These are phyloP conservation scores for Condylostylus longicornis DNA, from an alignment of 1,140 invertebrate species.

Conservation along the genomic window DNA sequence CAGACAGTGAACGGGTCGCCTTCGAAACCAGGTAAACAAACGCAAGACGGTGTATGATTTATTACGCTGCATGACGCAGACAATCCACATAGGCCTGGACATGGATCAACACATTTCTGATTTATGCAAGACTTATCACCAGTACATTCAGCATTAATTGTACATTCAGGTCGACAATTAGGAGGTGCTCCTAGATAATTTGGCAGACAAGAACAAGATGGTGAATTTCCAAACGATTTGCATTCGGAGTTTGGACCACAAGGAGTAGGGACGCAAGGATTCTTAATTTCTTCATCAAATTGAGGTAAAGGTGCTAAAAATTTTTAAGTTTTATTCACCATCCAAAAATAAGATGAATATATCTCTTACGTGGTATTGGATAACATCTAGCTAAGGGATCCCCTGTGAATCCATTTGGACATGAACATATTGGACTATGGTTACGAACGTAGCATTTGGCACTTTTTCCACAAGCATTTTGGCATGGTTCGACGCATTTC, in stretches of 20 bases:
- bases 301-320: constrained; percentile 50
- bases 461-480: constrained; percentile 51
- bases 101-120: constrained; percentile 53
- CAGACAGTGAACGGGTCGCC: constrained; percentile 61
- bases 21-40: constrained; percentile 49
- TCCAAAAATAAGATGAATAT: constrained; percentile 41
- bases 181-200: constrained; percentile 52
- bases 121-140: constrained; percentile 44
- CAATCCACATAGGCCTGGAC: constrained; percentile 53
- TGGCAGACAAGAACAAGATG: constrained; percentile 54
- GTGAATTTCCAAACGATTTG: constrained; percentile 43
- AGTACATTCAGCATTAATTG: constrained; percentile 53
- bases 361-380: constrained; percentile 38
- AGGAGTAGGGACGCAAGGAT: constrained; percentile 49
- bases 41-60: constrained; percentile 63
- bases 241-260: constrained; percentile 64
- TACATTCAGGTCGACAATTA: constrained; percentile 55
- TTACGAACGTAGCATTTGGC: constrained; percentile 57
- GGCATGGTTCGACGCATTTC: constrained; percentile 51
- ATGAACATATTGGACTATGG: constrained; percentile 55
- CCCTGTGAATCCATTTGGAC: constrained; percentile 43
- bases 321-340: constrained; percentile 56
- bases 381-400: constrained; percentile 51
- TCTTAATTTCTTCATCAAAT: constrained; percentile 35
- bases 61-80: constrained; percentile 64